Evolutionary conservation across 2,888 invertebrate species (phyloP).

Genomic region (Pachliopta kotzebuea): DNA sequence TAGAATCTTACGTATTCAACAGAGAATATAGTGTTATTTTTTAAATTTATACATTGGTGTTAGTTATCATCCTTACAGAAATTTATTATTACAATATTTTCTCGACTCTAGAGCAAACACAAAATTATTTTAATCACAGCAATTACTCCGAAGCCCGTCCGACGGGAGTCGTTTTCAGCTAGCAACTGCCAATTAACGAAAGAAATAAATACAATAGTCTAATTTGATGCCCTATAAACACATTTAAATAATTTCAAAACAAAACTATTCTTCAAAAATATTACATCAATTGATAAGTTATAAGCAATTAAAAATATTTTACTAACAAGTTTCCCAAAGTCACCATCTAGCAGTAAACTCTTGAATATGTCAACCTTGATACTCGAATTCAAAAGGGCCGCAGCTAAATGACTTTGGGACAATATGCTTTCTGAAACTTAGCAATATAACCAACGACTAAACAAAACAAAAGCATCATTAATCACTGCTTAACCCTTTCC

Average conservation of each 20-base stretch:
- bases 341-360: conserved; percentile 10
- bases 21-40: too few species aligned
- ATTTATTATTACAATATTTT: not conserved
- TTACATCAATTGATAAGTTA: too few species aligned
- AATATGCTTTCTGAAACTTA: conserved; percentile 21
- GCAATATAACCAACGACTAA: conserved; percentile 8
- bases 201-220: conserved; percentile 4
- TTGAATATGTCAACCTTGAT: conserved; percentile 13
- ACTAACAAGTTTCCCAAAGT: not conserved
- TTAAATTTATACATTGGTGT: too few species aligned
- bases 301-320: not conserved
- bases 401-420: conserved; percentile 20
- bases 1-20: too few species aligned
- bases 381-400: conserved; percentile 18
- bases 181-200: conserved; percentile 21
- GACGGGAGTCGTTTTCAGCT: conserved; percentile 13
- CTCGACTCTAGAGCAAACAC: not conserved
- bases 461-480: conserved; percentile 23
- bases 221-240: not conserved
- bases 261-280: too few species aligned
- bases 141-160: conserved; percentile 10
- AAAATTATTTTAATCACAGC: conserved; percentile 21
- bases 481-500: conserved; percentile 19
- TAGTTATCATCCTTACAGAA: not conserved
- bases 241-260: too few species aligned